phyloP scores from a whole-genome alignment of 2,113 vertebrate genomes.

The Seriola dumerili region DNA sequence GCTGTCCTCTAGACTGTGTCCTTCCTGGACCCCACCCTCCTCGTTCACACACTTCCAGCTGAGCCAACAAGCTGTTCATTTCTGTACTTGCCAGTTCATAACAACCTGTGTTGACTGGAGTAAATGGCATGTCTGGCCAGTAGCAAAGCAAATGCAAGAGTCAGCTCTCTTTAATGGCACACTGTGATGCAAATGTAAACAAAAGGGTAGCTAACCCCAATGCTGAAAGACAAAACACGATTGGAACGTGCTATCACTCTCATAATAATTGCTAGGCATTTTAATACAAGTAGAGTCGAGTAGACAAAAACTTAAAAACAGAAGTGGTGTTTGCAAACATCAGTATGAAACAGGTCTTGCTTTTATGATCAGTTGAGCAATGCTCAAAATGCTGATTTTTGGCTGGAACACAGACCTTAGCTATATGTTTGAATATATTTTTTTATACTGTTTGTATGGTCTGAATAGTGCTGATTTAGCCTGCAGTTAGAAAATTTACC shows the following conservation, averaged over 20 bases:
- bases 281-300: background rate
- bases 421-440: too few relatives aligned
- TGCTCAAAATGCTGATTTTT: too few relatives aligned
- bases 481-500: background rate
- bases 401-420: too few relatives aligned
- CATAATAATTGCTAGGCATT: background rate
- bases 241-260: background rate
- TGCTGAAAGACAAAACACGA: background rate
- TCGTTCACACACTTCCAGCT: conserved; percentile 40
- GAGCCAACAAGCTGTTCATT: conserved; percentile 65
- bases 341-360: too few relatives aligned
- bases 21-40: background rate
- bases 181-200: conserved; percentile 31
- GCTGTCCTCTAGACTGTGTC: conserved; percentile 13
- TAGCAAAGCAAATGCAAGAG: conserved; percentile 13
- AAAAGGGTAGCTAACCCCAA: background rate
- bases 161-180: conserved; percentile 24
- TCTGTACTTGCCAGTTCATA: conserved; percentile 35
- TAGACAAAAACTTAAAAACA: background rate
- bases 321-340: too few relatives aligned
- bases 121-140: conserved; percentile 31
- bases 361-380: too few relatives aligned
- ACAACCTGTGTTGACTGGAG: conserved; percentile 35
- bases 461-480: background rate
- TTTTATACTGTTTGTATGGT: too few relatives aligned